phyloP scores from a whole-genome alignment of 2,888 invertebrate species.

The Galerucella pusilla region DNA sequence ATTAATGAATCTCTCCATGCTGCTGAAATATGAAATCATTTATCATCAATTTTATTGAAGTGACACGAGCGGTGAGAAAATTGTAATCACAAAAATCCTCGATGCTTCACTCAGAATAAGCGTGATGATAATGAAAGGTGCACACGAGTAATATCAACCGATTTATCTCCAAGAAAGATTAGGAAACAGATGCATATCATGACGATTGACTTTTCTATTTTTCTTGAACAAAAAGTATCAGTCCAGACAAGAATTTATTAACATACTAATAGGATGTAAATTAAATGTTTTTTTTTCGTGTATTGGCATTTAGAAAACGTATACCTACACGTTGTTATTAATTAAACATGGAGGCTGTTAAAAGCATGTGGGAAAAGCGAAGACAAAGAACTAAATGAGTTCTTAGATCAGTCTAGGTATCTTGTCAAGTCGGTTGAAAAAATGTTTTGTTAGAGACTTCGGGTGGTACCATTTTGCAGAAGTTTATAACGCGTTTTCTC shows the following conservation, averaged over 20 bases:
- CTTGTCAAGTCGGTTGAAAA: conserved; percentile 21
- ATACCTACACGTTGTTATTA: conserved; percentile 40
- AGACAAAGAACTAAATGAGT: conserved; percentile 27
- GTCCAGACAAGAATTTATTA: conserved; percentile 43
- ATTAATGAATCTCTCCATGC: too few relatives aligned
- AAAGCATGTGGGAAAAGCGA: conserved; percentile 34
- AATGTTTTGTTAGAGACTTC: conserved; percentile 14
- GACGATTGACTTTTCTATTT: conserved; percentile 8
- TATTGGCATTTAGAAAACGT: conserved; percentile 38
- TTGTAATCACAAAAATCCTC: not conserved
- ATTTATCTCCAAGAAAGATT: conserved; percentile 19
- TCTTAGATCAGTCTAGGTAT: conserved; percentile 17
- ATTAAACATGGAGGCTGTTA: conserved; percentile 39
- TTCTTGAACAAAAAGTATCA: conserved; percentile 36
- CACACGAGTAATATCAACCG: conserved; percentile 3
- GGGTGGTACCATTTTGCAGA: conserved; percentile 7
- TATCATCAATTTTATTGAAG: too few relatives aligned
- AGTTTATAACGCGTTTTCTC: not conserved
- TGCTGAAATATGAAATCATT: too few relatives aligned
- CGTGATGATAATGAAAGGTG: not conserved
- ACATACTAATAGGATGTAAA: conserved; percentile 45
- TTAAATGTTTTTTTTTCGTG: conserved; percentile 36
- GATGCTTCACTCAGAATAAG: not conserved
- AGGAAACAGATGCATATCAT: conserved; percentile 32
- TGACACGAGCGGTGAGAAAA: not conserved